Base-by-base conservation (phyloP, 2,888 invertebrate genomes). In the Drosophila mercatorum region DNA sequence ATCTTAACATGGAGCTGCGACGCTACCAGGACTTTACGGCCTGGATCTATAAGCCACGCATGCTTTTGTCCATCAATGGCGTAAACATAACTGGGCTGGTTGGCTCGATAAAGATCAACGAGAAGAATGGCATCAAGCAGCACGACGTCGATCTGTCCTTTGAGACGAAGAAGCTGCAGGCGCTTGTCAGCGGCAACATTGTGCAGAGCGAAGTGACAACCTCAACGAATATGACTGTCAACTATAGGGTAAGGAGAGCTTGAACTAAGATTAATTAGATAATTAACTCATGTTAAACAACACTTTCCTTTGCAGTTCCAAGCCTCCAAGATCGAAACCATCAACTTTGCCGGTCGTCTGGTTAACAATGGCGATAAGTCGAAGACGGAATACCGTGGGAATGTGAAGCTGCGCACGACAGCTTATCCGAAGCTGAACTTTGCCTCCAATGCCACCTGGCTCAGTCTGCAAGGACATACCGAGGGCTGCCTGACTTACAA, bases 401-500 rank as follows among this genome's bases (percentile, higher is more conserved):
- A 95, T 65, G 91, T 96, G 57, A 95, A 95, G 49, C 93, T 97
- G 80, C 94, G 95, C 67, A 96, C 96, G 12, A 95, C 96, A 0
- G 96, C 97, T 0, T 97, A 97, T 92, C 96, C 96, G 0, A 94
- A 95, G 44, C 94, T 96, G 65, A 95, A 96, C 91, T 95, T 96
- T 89, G 95, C 94, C 67, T 93, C 95, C 0, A 94, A 95, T 52
- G 78, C 81, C 3, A 95, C 94, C 75, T 95, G 95, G 93, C 93
- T 97, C 93, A 95, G 95, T 92, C 95, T 96, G 2, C 94, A 95
- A 82, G 95, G 95, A 17, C 97, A 96, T 80, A 92, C 95, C 0
- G 97, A 97, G 88, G 93, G 95, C 26, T 94, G 94, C n/a, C 93
- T 96, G 47, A 95, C 96, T 77, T 94, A 96, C 46, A 96, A 95